phyloP scores from a whole-genome alignment of 1,140 invertebrate genomes.

The Pseudomyrmex concolor region DNA sequence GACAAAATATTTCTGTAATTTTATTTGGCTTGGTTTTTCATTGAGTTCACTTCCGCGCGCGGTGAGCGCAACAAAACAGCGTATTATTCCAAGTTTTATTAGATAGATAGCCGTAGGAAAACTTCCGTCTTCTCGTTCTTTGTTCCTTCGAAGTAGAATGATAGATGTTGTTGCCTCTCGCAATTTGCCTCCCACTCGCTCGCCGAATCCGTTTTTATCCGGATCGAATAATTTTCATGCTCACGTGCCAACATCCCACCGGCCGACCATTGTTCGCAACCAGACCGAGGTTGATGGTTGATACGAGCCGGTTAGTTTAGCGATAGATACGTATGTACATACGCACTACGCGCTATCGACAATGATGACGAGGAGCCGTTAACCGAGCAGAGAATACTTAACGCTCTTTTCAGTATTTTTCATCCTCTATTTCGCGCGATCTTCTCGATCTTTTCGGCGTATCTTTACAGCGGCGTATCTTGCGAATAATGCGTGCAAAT shows the following conservation, averaged over 20 bases:
- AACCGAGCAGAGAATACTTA: constrained; percentile 9
- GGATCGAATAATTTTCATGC: constrained; percentile 56
- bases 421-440: constrained; percentile 41
- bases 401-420: constrained; percentile 47
- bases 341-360: constrained; percentile 32
- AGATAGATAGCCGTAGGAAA: no score
- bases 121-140: not conserved
- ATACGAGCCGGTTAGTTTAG: constrained; percentile 17
- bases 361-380: constrained; percentile 26
- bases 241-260: constrained; percentile 41
- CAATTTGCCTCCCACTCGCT: not conserved
- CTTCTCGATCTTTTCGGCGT: not conserved
- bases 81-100: no score
- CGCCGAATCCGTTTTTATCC: constrained; percentile 32
- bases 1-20: no score
- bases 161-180: no score
- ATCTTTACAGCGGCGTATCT: constrained; percentile 1
- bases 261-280: constrained; percentile 39
- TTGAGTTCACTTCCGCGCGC: no score
- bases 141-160: not conserved
- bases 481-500: constrained; percentile 21
- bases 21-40: not conserved
- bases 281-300: constrained; percentile 22
- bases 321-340: not conserved
- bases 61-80: no score